Percentiles rank a stretch among this genome's conserved stretches.
These are phyloP conservation scores for Alectura lathami DNA, from an alignment of 2,113 vertebrate genomes.

Conservation along the genomic window DNA sequence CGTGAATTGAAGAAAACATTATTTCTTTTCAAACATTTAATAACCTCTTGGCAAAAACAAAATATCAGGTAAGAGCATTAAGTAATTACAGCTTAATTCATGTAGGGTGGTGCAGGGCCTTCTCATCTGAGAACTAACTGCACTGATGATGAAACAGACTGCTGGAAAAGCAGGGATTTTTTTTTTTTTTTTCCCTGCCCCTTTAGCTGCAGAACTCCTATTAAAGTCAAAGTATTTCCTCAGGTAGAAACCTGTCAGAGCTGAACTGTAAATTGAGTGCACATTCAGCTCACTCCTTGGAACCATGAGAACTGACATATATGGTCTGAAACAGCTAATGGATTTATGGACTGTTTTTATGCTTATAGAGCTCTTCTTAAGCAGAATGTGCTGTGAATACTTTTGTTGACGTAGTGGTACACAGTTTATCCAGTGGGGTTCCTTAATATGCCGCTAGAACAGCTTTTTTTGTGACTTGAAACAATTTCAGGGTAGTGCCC, in stretches of 20 bases:
- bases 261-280: neutral
- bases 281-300: neutral
- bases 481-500: neutral
- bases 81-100: neutral
- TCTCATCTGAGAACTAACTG: neutral
- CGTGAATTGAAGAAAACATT: neutral
- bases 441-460: neutral
- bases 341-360: neutral
- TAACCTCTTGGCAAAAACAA: neutral
- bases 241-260: neutral
- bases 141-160: neutral
- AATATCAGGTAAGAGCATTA: neutral
- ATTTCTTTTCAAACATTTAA: slow-evolving; percentile 1
- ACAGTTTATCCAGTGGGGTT: neutral
- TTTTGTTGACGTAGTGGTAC: neutral
- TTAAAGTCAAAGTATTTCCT: neutral
- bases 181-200: neutral
- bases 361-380: neutral
- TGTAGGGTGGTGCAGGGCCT: neutral
- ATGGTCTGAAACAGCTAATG: neutral
- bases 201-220: neutral
- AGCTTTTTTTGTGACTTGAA: neutral
- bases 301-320: neutral
- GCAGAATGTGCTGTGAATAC: neutral
- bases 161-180: neutral